A percentile compares a stretch with the other conserved stretches of the same genome.
These are phyloP conservation scores for Endotricha flammealis DNA, from an alignment of 2,888 invertebrate genomes.

Conservation along the genomic window DNA sequence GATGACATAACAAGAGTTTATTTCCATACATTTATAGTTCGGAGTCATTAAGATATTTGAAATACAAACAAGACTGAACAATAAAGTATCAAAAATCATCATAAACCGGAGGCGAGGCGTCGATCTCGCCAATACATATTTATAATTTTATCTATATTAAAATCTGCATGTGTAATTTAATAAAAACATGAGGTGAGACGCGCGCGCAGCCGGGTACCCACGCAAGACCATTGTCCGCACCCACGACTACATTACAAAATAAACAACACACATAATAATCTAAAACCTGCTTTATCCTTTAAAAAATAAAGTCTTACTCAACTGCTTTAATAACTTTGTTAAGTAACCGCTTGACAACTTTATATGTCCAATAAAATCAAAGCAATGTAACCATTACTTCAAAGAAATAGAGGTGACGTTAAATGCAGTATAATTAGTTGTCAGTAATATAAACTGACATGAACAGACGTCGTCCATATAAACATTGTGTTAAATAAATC, in stretches of 20 bases:
- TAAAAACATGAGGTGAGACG: constrained; percentile 33
- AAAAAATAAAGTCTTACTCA: constrained; percentile 2
- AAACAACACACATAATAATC: constrained; percentile 5
- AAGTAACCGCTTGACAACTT: constrained; percentile 25
- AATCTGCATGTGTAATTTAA: constrained; percentile 51
- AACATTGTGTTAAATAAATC: constrained; percentile 71
- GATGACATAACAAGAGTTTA: background rate
- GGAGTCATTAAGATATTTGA: constrained; percentile 5
- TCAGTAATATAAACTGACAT: constrained; percentile 50
- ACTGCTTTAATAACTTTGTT: constrained; percentile 31
- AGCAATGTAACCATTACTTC: constrained; percentile 27
- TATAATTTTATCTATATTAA: constrained; percentile 51
- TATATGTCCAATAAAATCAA: constrained; percentile 5
- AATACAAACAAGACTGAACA: constrained; percentile 3
- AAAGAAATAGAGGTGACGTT: constrained; percentile 14
- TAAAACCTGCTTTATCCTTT: constrained; percentile 16
- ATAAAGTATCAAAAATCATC: constrained; percentile 10
- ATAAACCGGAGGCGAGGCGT: constrained; percentile 11
- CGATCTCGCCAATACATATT: constrained; percentile 36
- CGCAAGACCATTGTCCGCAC: constrained; percentile 57
- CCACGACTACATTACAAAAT: constrained; percentile 41
- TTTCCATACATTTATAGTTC: constrained; percentile 5
- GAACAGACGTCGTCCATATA: constrained; percentile 56
- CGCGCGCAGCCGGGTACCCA: constrained; percentile 48
- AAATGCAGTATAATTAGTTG: constrained; percentile 18